Evolutionary conservation across 2,888 invertebrate species (phyloP), one percentile per base, ranked within the genome.

Genomic region (Limnephilus lunatus): DNA sequence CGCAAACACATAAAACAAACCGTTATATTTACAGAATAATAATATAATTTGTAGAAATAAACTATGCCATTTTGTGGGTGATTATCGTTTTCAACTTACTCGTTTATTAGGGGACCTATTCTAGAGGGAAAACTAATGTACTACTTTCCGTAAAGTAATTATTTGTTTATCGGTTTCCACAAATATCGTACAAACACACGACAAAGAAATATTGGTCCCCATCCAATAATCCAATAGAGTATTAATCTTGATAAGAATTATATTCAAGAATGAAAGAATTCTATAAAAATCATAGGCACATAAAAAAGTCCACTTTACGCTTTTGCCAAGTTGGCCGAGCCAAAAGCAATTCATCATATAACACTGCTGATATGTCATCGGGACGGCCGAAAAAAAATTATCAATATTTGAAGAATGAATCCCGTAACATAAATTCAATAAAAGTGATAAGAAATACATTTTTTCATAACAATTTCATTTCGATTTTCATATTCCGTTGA

Each of bases 271-370:
- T 88, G n/a, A 53, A 68, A 88, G 31, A 68, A 32, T 35, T 88
- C 31, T 68, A 88, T 53, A 88, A 30, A 88, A 30, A 88, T 88
- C 68, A 68, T 15, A 19, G 68, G n/a, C 68, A 35, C 32, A 68
- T 53, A 87, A 87, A 88, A 87, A 30, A 53, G 25, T 68, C 88
- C 88, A 88, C 88, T 88, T 88, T 80, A 88, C 32, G 68, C 68
- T 68, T 80, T 68, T 88, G 88, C 88, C 88, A 88, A 88, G 88
- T 88, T 32, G 88, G 35, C 68, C 88, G 68, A 32, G 88, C 68
- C 88, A 68, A 88, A 68, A 32, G 68, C 68, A 88, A 88, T 88
- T n/a, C 53, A 88, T 88, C 88, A 88, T 88, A 68, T 35, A 68
- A 31, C 53, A 32, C 30, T 30, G 88, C 88, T 88, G 88, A 68